phyloP scores from a whole-genome alignment of 2,113 vertebrate species.

The Jacana jacana region DNA sequence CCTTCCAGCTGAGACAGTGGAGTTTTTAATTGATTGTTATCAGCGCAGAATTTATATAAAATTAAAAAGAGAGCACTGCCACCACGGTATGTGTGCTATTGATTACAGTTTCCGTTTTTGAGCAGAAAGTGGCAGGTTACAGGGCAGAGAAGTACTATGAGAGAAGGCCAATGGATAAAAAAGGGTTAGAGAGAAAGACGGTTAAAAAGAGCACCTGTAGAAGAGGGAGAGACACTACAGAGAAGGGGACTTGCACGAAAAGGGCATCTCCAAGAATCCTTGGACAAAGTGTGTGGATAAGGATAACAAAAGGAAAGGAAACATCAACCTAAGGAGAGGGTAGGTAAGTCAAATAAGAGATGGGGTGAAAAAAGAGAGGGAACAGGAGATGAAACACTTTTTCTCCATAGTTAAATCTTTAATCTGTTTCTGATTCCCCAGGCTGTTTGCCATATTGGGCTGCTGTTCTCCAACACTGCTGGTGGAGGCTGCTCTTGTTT shows the following conservation, averaged over 20 bases:
- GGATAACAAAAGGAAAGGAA: neutral
- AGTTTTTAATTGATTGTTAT: neutral
- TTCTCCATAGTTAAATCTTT: neutral
- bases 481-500: neutral
- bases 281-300: neutral
- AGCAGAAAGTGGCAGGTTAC: neutral
- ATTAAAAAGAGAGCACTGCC: neutral
- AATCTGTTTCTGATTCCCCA: neutral
- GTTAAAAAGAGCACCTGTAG: neutral
- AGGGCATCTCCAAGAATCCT: neutral
- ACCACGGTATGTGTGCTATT: neutral
- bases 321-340: neutral
- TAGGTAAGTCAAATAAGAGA: neutral
- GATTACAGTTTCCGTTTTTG: neutral
- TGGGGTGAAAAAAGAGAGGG: neutral
- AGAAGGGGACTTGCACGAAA: neutral
- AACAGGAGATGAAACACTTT: neutral
- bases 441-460: fast-evolving
- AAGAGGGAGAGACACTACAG: neutral
- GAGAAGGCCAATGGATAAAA: neutral
- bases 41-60: constrained; percentile 11
- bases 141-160: neutral
- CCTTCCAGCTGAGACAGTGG: neutral
- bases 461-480: neutral
- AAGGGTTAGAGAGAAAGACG: neutral